A percentile compares a stretch with the other conserved stretches of the same genome.
phyloP scores from a whole-genome alignment of 2,113 vertebrate species.

The Zootoca vivipara region DNA sequence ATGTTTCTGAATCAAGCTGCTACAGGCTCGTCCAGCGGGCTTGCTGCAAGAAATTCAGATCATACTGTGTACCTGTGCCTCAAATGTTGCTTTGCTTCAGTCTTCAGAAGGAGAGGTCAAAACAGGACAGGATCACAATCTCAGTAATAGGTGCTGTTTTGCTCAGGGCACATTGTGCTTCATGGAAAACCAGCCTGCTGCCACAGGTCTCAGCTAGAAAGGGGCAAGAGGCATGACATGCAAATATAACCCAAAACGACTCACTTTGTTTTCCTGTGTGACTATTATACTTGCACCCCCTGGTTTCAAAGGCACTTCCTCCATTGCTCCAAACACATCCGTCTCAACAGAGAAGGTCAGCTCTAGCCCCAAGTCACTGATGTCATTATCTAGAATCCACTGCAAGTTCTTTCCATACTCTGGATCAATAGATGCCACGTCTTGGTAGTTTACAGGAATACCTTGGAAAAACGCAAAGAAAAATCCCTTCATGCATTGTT shows the following conservation, averaged over 20 bases:
- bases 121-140: not conserved
- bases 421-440: conserved; percentile 97
- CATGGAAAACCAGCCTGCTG: not conserved
- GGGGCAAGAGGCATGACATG: not conserved
- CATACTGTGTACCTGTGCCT: not conserved
- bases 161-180: not conserved
- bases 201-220: not conserved
- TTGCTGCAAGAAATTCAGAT: not conserved
- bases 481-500: conserved; percentile 36
- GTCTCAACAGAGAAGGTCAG: conserved; percentile 98
- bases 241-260: conserved; percentile 18
- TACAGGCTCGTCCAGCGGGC: not conserved
- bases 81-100: not conserved
- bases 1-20: too few species aligned
- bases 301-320: conserved; percentile 94
- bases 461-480: conserved; percentile 74
- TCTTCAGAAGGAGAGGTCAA: not conserved
- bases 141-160: not conserved
- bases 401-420: conserved; percentile 99
- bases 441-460: conserved; percentile 98
- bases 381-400: conserved; percentile 99
- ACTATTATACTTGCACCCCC: conserved; percentile 92
- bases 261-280: conserved; percentile 97
- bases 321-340: conserved; percentile 97
- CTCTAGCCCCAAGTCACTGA: conserved; percentile 95